phyloP scores from a whole-genome alignment of 2,113 vertebrate genomes.

The Daubentonia madagascariensis region DNA sequence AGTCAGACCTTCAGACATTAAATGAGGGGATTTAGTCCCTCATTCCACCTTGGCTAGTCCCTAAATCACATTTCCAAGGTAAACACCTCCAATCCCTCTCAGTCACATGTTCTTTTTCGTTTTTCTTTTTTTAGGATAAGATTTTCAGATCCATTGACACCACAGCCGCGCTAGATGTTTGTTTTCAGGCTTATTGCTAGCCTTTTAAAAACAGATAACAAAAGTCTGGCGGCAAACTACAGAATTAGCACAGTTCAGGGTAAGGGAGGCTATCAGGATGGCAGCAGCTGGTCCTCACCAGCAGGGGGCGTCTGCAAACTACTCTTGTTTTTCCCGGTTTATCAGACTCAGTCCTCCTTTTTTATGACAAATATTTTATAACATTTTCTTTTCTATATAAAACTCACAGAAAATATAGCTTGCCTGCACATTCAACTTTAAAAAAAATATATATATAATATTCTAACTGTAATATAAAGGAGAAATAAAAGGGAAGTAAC shows the following conservation, averaged over 20 bases:
- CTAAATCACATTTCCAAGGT: neutral
- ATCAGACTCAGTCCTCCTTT: neutral
- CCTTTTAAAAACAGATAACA: neutral
- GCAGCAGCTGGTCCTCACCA: neutral
- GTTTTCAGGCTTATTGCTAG: neutral
- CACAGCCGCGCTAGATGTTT: neutral
- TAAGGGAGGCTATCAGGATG: neutral
- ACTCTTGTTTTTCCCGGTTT: neutral
- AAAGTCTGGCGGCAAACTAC: neutral
- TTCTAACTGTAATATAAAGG: neutral
- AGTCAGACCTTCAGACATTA: neutral
- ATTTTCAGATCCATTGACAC: neutral
- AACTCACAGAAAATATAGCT: constrained; percentile 22
- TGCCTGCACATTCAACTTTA: neutral
- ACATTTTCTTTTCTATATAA: neutral
- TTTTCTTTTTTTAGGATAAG: neutral
- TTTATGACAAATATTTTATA: neutral
- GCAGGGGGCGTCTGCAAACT: neutral
- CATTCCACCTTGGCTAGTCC: neutral
- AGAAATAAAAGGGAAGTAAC: neutral
- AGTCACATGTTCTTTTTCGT: neutral
- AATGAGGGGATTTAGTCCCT: neutral
- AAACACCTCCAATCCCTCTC: neutral
- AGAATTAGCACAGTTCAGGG: neutral
- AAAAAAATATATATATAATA: neutral